A percentile compares a stretch with the other conserved stretches of the same genome.
Conservation (phyloP, 2,888 invertebrate species). For the Silvanus unidentatus region DNA sequence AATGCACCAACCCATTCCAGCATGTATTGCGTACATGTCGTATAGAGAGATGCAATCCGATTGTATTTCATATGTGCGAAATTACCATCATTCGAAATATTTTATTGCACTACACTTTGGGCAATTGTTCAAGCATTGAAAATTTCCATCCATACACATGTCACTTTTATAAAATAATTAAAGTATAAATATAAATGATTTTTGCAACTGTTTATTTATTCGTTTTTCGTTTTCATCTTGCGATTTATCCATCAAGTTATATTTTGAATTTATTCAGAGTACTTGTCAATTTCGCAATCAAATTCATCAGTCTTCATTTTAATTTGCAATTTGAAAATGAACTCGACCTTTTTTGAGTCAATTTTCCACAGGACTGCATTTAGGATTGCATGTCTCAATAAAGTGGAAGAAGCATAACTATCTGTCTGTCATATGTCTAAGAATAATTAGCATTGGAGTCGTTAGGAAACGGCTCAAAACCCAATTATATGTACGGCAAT, state of each 20-base stretch:
- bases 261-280: too few relatives aligned
- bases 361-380: too few relatives aligned
- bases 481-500: slow-evolving; percentile 15
- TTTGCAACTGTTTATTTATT: slow-evolving; percentile 1
- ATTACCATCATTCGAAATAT: slow-evolving; percentile 24
- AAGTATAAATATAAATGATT: too few relatives aligned
- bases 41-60: slow-evolving; percentile 21
- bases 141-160: slow-evolving; percentile 15
- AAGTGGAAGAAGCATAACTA: slow-evolving; percentile 19
- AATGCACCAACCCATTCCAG: too few relatives aligned
- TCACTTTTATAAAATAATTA: slow-evolving; percentile 21
- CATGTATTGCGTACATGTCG: slow-evolving; percentile 12
- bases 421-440: slow-evolving; percentile 24
- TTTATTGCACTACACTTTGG: slow-evolving; percentile 20
- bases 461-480: slow-evolving; percentile 10
- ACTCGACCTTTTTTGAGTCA: neutral
- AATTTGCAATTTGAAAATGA: too few relatives aligned
- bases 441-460: slow-evolving; percentile 19
- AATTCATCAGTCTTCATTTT: too few relatives aligned
- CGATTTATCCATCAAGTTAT: too few relatives aligned
- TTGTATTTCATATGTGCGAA: slow-evolving; percentile 26
- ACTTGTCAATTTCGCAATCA: too few relatives aligned
- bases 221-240: neutral
- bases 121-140: slow-evolving; percentile 24
- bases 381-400: neutral